Evolutionary conservation across 2,113 vertebrate genomes (phyloP).

Genomic region (Actinemys pallida): DNA sequence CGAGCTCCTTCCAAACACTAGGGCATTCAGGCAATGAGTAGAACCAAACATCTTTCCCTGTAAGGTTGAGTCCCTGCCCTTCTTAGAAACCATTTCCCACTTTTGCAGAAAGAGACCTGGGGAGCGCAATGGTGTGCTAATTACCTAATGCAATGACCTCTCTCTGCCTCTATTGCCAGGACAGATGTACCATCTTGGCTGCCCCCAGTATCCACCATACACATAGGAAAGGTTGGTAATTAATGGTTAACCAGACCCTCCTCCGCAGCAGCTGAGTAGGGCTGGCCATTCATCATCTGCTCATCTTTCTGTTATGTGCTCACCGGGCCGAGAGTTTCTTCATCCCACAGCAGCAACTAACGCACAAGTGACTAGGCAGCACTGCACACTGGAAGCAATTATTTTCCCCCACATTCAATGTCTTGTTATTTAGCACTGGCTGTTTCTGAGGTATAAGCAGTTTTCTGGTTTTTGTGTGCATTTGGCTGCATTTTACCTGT

Average conservation of each 20-base stretch:
- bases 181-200: not conserved
- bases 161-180: not conserved
- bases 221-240: not conserved
- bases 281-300: not conserved
- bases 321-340: not conserved
- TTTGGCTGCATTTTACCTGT: not conserved
- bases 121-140: not conserved
- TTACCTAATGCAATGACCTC: not conserved
- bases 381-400: not conserved
- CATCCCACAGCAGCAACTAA: not conserved
- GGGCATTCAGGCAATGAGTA: fast-evolving
- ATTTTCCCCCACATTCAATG: not conserved
- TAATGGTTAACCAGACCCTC: not conserved
- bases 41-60: not conserved
- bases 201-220: not conserved
- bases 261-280: not conserved
- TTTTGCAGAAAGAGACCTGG: not conserved
- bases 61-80: no score
- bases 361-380: fast-evolving
- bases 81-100: fast-evolving
- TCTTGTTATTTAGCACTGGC: not conserved
- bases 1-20: fast-evolving
- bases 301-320: not conserved
- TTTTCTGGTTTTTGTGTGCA: not conserved
- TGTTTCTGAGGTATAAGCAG: not conserved